Evolutionary conservation across 2,113 vertebrate species (phyloP).

Genomic region (Pimephales promelas): DNA sequence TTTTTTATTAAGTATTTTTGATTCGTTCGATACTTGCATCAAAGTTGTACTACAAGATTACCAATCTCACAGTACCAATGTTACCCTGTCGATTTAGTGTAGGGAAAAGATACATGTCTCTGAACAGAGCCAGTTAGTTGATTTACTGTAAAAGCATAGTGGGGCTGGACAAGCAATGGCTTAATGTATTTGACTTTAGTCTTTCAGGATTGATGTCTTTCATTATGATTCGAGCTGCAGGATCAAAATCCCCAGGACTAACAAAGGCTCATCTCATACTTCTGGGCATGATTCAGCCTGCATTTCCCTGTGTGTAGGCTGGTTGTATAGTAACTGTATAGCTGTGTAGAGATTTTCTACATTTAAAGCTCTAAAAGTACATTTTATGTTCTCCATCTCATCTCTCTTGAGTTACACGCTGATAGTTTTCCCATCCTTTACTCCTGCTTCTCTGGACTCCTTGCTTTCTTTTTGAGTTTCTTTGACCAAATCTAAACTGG

Average conservation of each 20-base stretch:
- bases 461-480: not conserved
- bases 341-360: conserved; percentile 3
- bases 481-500: not conserved
- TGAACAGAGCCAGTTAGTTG: not conserved
- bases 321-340: not conserved
- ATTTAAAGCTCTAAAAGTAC: not conserved
- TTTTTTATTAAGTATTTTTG: too few relatives aligned
- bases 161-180: not conserved
- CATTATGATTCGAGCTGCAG: not conserved
- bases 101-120: not conserved
- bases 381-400: not conserved
- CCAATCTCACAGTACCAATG: not conserved
- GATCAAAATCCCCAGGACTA: not conserved
- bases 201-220: conserved; percentile 2
- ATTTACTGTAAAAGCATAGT: conserved; percentile 3
- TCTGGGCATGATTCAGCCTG: not conserved
- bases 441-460: conserved; percentile 4
- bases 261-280: conserved; percentile 15
- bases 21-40: not conserved
- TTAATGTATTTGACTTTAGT: conserved; percentile 3
- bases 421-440: not conserved
- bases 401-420: not conserved
- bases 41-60: not conserved
- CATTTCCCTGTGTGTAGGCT: not conserved
- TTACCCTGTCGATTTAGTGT: not conserved